These are phyloP conservation scores for Apostichopus californicus DNA, from an alignment of 35 echinoderm and acorn worm species.

Conservation along the genomic window DNA sequence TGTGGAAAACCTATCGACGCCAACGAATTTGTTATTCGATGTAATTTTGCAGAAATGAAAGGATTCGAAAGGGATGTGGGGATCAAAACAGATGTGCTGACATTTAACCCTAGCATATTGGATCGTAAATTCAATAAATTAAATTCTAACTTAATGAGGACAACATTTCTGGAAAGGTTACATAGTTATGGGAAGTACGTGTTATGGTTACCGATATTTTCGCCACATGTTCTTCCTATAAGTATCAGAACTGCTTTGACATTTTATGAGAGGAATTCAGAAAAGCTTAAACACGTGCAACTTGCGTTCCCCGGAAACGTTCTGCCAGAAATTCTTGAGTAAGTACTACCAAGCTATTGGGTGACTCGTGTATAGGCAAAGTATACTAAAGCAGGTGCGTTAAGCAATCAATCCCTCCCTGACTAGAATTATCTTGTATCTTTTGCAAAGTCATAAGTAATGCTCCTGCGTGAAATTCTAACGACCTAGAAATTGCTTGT, in stretches of 20 bases:
- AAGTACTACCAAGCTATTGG: slow-evolving; percentile 39
- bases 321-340: slow-evolving; percentile 92
- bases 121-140: slow-evolving; percentile 68
- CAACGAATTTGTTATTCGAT: slow-evolving; percentile 79
- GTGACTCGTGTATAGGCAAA: too few species aligned
- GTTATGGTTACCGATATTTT: slow-evolving; percentile 90
- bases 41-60: slow-evolving; percentile 85
- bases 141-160: slow-evolving; percentile 40
- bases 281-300: slow-evolving; percentile 76
- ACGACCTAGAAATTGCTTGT: too few species aligned
- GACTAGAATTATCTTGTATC: too few species aligned
- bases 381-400: too few species aligned
- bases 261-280: slow-evolving; percentile 72
- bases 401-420: too few species aligned
- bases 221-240: slow-evolving; percentile 62
- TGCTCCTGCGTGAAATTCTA: too few species aligned
- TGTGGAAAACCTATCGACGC: slow-evolving; percentile 80
- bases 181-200: slow-evolving; percentile 78
- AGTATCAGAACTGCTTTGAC: slow-evolving; percentile 82
- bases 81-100: slow-evolving; percentile 78
- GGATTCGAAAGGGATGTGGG: slow-evolving; percentile 93
- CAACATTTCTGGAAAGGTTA: slow-evolving; percentile 62
- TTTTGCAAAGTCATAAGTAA: too few species aligned
- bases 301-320: slow-evolving; percentile 95
- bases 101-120: slow-evolving; percentile 96